A percentile compares a stretch with the other conserved stretches of the same genome.
Evolutionary conservation across 2,797 vertebrate genomes (phyloP).

Genomic region (Sebastes taczanowskii): DNA sequence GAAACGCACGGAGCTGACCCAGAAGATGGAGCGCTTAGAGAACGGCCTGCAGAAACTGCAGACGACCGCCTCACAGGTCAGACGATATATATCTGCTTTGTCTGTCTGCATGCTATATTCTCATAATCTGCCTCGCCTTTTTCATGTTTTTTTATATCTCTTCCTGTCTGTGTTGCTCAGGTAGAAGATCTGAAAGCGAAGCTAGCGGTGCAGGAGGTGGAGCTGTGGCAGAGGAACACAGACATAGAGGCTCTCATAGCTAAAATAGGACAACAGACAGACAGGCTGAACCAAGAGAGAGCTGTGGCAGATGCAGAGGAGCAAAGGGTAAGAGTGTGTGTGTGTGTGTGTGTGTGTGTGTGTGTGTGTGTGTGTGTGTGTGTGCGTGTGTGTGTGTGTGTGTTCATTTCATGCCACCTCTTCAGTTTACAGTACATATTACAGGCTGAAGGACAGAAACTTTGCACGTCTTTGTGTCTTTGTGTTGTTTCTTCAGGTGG

Average conservation of each 20-base stretch:
- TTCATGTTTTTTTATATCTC: background rate
- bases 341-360: background rate
- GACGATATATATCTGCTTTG: background rate
- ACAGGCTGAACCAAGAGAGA: constrained; percentile 81
- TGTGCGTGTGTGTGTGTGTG: background rate
- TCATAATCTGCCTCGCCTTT: background rate
- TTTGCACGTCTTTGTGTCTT: background rate
- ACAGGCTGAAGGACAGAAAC: background rate
- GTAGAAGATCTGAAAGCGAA: constrained; percentile 92
- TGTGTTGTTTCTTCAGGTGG: constrained; percentile 62
- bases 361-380: background rate
- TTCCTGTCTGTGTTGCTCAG: constrained; percentile 49
- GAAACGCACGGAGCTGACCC: constrained; percentile 78
- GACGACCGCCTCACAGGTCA: constrained; percentile 71
- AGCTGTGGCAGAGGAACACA: constrained; percentile 89
- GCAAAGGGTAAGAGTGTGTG: constrained; percentile 66
- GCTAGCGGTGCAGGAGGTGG: constrained; percentile 87
- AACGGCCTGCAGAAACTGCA: constrained; percentile 83
- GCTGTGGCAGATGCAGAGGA: constrained; percentile 76
- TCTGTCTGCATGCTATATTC: background rate
- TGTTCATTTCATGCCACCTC: background rate
- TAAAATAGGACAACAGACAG: constrained; percentile 81
- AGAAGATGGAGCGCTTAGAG: constrained; percentile 84
- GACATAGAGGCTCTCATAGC: constrained; percentile 82
- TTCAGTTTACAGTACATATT: too few species aligned